Conservation (phyloP, 1,140 invertebrate genomes). For the Ridgeia piscesae region DNA sequence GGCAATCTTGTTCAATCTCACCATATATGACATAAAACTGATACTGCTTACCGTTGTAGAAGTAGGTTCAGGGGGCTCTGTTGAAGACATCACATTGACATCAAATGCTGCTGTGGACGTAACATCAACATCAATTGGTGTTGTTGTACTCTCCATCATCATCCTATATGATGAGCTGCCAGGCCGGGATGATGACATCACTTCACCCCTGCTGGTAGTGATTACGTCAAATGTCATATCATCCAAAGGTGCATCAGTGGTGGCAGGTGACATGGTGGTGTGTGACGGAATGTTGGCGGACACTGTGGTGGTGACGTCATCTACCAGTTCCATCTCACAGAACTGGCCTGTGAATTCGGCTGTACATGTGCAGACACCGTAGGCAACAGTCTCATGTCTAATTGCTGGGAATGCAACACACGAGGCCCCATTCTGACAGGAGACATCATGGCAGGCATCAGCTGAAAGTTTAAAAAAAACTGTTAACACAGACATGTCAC, state of each 20-base stretch:
- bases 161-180: background rate
- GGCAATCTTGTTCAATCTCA: background rate
- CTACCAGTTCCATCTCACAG: background rate
- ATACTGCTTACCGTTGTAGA: slow-evolving; percentile 10
- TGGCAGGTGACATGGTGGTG: background rate
- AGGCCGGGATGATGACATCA: background rate
- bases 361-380: background rate
- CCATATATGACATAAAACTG: background rate
- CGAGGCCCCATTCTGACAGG: slow-evolving; percentile 12
- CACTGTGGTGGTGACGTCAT: background rate
- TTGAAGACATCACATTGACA: background rate
- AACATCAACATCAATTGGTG: background rate
- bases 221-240: background rate
- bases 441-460: background rate
- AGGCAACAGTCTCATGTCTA: slow-evolving; percentile 8
- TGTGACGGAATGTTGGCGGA: background rate
- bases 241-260: background rate
- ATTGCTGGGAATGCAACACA: background rate
- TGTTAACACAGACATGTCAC: background rate
- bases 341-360: background rate
- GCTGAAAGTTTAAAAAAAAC: background rate
- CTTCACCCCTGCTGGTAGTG: background rate
- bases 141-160: background rate
- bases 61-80: background rate
- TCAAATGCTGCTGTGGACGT: background rate